These are phyloP conservation scores for Rhamphomyia laevipes DNA, from an alignment of 2,888 invertebrate genomes.

Conservation along the genomic window DNA sequence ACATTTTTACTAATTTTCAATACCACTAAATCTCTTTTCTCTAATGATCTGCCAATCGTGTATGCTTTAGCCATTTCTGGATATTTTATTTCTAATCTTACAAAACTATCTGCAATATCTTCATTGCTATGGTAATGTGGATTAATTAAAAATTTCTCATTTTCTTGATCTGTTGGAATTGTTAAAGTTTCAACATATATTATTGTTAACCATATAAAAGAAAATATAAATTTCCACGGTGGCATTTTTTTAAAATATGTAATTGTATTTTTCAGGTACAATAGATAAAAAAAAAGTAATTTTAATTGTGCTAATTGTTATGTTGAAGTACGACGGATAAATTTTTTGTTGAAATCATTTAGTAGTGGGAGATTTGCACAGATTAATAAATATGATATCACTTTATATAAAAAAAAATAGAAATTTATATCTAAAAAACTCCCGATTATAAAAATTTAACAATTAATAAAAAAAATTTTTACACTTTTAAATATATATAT, in stretches of 20 bases:
- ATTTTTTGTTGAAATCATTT: too few species aligned
- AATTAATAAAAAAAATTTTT: too few species aligned
- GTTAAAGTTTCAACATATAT: not conserved
- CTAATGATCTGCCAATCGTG: conserved; percentile 71
- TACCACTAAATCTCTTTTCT: conserved; percentile 61
- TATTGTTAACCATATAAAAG: not conserved
- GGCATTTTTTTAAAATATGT: not conserved
- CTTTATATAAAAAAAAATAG: too few species aligned
- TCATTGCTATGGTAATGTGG: conserved; percentile 58
- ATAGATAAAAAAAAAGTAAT: too few species aligned
- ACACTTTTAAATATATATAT: too few species aligned
- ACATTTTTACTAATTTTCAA: conserved; percentile 61
- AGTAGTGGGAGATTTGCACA: too few species aligned
- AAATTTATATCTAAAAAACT: too few species aligned
- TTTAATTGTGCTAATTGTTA: too few species aligned
- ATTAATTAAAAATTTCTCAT: conserved; percentile 41
- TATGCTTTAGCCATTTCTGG: conserved; percentile 58
- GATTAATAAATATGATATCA: too few species aligned
- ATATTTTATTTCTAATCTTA: conserved; percentile 47
- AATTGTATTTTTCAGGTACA: too few species aligned
- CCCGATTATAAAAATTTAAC: too few species aligned
- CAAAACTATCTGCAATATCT: conserved; percentile 51
- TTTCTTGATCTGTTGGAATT: conserved; percentile 43
- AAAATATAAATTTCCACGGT: not conserved
- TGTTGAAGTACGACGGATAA: too few species aligned